phyloP scores from a whole-genome alignment of 2,888 invertebrate genomes.

The Gerris lacustris region DNA sequence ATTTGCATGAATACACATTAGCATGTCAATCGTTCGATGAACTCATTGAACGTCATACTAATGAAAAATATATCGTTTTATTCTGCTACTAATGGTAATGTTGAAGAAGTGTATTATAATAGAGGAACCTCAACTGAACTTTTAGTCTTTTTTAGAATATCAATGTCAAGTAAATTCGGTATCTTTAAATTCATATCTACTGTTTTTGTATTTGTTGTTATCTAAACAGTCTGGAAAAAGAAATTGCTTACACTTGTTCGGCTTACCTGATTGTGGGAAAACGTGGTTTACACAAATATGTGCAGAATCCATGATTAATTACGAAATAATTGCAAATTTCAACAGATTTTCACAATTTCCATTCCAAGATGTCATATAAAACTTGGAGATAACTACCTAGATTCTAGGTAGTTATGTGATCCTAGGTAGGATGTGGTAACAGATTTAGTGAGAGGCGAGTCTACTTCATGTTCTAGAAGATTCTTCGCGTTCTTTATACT shows the following conservation, averaged over 20 bases:
- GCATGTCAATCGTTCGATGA: no score
- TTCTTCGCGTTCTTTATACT: no score
- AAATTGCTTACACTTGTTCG: not conserved
- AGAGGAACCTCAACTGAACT: not conserved
- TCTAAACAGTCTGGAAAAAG: not conserved
- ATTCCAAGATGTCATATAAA: no score
- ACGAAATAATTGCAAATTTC: not conserved
- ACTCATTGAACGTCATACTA: no score
- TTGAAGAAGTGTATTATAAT: not conserved
- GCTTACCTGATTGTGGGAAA: not conserved
- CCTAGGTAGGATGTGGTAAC: no score
- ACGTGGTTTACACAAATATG: not conserved
- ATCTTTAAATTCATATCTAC: not conserved
- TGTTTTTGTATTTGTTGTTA: not conserved
- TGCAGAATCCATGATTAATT: not conserved
- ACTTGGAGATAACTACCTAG: no score
- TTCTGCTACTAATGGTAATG: not conserved
- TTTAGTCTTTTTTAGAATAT: not conserved
- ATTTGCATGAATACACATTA: no score
- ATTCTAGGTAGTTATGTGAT: no score
- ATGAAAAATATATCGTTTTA: no score
- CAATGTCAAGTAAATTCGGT: not conserved
- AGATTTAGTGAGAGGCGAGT: no score
- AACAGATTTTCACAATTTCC: no score
- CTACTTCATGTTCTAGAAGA: no score